Evolutionary conservation across 2,113 vertebrate species (phyloP).

Genomic region (Eptatretus burgeri): DNA sequence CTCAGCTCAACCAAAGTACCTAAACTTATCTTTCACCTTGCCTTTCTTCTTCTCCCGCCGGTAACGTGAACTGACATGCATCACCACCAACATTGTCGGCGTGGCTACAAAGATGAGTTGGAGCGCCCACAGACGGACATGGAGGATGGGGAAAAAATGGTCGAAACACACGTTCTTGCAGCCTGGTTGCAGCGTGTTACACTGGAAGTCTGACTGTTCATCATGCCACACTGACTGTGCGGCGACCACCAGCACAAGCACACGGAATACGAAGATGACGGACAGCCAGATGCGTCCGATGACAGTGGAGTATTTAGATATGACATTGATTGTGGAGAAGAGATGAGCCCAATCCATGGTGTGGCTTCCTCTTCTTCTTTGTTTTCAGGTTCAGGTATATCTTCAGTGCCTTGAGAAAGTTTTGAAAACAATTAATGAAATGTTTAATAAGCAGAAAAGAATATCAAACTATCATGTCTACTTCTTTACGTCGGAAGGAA

Average conservation of each 20-base stretch:
- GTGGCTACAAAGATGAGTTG: constrained; percentile 85
- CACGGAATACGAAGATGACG: constrained; percentile 48
- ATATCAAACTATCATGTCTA: too few relatives aligned
- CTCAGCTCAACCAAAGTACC: too few relatives aligned
- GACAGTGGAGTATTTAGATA: constrained; percentile 61
- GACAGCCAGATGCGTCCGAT: constrained; percentile 72
- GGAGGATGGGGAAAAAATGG: constrained; percentile 54
- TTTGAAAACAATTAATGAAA: too few relatives aligned
- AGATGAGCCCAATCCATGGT: constrained; percentile 53
- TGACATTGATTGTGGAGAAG: constrained; percentile 31
- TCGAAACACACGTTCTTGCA: constrained; percentile 59
- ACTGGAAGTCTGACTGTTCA: constrained; percentile 51
- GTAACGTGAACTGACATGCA: constrained; percentile 50
- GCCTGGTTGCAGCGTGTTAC: constrained; percentile 55
- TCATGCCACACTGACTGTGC: constrained; percentile 54
- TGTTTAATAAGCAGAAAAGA: too few relatives aligned
- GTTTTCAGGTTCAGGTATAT: too few relatives aligned
- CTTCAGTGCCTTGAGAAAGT: too few relatives aligned
- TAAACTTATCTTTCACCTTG: too few relatives aligned
- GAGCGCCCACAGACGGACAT: constrained; percentile 64
- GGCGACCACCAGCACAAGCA: constrained; percentile 63
- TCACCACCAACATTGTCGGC: constrained; percentile 51
- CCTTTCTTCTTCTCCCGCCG: constrained; percentile 23
- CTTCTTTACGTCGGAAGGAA: too few relatives aligned
- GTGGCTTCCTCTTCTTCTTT: constrained; percentile 5